Conservation (phyloP, 2,797 vertebrate species). For the Luscinia megarhynchos region DNA sequence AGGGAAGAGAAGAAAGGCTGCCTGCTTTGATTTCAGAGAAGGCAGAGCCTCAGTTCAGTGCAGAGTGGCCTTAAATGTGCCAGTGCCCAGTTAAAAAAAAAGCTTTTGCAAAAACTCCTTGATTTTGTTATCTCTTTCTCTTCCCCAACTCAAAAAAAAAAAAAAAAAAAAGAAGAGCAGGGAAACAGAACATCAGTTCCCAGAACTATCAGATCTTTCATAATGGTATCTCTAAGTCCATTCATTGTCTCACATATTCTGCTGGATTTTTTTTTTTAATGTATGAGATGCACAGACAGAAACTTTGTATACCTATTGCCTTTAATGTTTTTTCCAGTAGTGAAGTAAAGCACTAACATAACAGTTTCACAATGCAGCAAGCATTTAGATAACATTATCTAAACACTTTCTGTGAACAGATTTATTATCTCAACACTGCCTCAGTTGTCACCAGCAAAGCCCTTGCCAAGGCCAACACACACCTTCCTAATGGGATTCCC, state of each 20-base stretch:
- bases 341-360: slow-evolving; percentile 47
- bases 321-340: slow-evolving; percentile 43
- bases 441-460: slow-evolving; percentile 57
- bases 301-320: not conserved
- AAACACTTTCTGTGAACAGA: slow-evolving; percentile 46
- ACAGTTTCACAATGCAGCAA: slow-evolving; percentile 58
- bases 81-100: not conserved
- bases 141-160: not conserved
- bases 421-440: slow-evolving; percentile 50
- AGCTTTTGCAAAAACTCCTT: not conserved
- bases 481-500: slow-evolving; percentile 1
- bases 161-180: not conserved
- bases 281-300: not conserved
- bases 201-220: not conserved
- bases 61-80: too few relatives aligned
- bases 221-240: not conserved
- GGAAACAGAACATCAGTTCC: not conserved
- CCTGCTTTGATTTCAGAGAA: not conserved
- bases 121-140: not conserved
- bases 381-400: slow-evolving; percentile 63
- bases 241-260: not conserved
- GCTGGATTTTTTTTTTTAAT: not conserved
- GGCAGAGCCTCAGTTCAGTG: not conserved
- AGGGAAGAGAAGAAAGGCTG: not conserved
- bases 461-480: slow-evolving; percentile 55